Evolutionary conservation across 2,888 invertebrate genomes (phyloP), one percentile per base, ranked within the genome.

Genomic region (Adelognathus sp.): DNA sequence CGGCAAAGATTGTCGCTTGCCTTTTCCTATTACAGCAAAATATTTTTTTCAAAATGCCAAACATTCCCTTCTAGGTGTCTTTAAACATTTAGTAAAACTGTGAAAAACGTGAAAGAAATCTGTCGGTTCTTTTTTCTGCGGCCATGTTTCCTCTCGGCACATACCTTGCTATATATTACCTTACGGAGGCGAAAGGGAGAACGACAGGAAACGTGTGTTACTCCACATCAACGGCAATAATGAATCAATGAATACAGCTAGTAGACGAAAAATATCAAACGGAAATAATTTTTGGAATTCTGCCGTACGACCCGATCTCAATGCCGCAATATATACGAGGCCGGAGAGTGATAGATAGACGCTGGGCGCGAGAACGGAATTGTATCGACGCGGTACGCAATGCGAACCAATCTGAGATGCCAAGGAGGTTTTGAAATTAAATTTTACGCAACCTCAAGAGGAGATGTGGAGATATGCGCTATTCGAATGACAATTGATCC

Each of bases 391-490:
- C 58, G 69, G 67, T 71, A 63, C 76, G 77, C 67, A 64, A 41
- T 58, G 36, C 16, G 11, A 3, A 5, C 14, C 41, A 14, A 2
- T 39, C 27, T 3, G 41, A n/a, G 56, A 60, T 16, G 33, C 56
- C 39, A 11, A 39, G 39, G 18, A 36, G 46, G 3, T 46, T n/a
- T 56, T 54, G 52, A 70, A 76, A 76, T 79, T 76, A 79, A 64
- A 79, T 79, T 79, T 67, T 76, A 71, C 67, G 71, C 56, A 79
- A 79, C 31, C 50, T 50, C 46, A 21, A 50, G 21, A 69, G 11
- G 16, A 33, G 60, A 33, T 14, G 46, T 9, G 46, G 14, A n/a
- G 33, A 46, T n/a, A 16, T 14, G 14, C 24, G 52, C 66, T 44
- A 61, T 71, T 58, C 52, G 39, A 64, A 76, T 70, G 52, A n/a